These are phyloP conservation scores for Heliconius nattereri DNA, from an alignment of 1,140 invertebrate genomes.

Conservation along the genomic window DNA sequence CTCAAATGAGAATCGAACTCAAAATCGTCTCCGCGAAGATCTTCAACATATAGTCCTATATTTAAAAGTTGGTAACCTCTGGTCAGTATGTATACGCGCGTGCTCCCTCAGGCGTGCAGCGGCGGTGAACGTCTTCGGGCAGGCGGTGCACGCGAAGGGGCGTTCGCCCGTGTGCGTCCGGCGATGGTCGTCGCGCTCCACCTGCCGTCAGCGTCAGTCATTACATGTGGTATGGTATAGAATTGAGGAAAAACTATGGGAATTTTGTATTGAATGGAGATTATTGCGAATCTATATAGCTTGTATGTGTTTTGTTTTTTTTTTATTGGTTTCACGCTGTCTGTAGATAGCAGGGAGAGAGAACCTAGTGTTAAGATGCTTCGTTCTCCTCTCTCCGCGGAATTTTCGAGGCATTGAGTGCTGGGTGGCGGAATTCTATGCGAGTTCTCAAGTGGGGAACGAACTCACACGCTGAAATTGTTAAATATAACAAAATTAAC, in stretches of 20 bases:
- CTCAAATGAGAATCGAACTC: no score
- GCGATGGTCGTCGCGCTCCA: constrained; percentile 82
- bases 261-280: background rate
- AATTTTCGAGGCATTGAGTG: no score
- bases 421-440: no score
- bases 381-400: no score
- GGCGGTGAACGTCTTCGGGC: constrained; percentile 80
- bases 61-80: constrained; percentile 63
- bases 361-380: no score
- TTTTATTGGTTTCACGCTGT: no score
- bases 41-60: background rate
- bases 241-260: constrained; percentile 37
- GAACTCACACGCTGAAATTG: no score
- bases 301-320: background rate
- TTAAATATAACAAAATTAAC: background rate
- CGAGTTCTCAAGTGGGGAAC: no score
- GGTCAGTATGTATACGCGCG: constrained; percentile 83
- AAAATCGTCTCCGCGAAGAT: background rate
- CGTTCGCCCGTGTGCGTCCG: constrained; percentile 80
- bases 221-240: constrained; percentile 34
- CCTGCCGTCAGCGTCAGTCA: constrained; percentile 47
- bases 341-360: no score
- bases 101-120: constrained; percentile 80
- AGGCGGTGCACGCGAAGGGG: constrained; percentile 79
- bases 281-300: background rate